Evolutionary conservation across 2,888 invertebrate species (phyloP).

Genomic region (Stratiomys singularior): DNA sequence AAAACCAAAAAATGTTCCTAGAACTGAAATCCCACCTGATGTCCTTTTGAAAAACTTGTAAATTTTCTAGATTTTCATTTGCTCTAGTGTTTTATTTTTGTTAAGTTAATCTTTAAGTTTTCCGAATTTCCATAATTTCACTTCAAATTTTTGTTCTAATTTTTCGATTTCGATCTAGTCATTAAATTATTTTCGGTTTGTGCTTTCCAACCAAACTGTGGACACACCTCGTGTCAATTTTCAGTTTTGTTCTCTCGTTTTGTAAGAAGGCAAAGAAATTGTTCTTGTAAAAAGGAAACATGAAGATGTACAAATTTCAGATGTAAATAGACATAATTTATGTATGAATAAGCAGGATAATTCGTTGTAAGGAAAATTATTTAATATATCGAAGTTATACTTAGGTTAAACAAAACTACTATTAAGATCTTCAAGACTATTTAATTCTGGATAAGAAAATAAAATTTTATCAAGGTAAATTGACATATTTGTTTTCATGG

Average conservation of each 20-base stretch:
- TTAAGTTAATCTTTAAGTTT: no score
- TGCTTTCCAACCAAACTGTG: neutral
- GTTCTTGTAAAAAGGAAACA: neutral
- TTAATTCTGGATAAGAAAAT: neutral
- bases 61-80: neutral
- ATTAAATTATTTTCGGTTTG: neutral
- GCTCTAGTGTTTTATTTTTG: neutral
- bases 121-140: no score
- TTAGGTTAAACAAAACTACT: neutral
- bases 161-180: constrained; percentile 25
- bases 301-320: constrained; percentile 14
- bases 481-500: neutral
- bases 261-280: neutral
- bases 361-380: constrained; percentile 19
- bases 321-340: constrained; percentile 32
- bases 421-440: neutral
- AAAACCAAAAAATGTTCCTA: constrained; percentile 65
- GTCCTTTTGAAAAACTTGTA: neutral
- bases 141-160: neutral
- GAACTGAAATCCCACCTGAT: constrained; percentile 53
- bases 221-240: neutral
- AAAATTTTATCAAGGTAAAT: constrained; percentile 14
- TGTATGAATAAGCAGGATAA: neutral
- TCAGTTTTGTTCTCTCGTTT: neutral
- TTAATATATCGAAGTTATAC: constrained; percentile 34